Percentiles rank a stretch among this genome's conserved stretches.
Evolutionary conservation across 2,113 vertebrate genomes (phyloP).

Genomic region (Plectropomus leopardus): DNA sequence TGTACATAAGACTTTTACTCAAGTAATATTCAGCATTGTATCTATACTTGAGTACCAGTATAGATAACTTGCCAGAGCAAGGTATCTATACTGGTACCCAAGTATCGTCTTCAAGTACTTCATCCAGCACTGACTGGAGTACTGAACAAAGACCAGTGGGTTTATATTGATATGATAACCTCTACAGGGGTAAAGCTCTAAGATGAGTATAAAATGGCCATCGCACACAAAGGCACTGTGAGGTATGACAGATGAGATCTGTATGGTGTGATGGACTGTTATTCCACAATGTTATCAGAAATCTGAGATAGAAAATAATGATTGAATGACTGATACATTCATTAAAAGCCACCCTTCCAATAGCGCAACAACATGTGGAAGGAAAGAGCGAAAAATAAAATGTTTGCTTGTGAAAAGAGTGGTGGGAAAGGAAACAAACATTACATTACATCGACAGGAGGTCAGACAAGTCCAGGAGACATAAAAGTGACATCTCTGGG

Average conservation of each 20-base stretch:
- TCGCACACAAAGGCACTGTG: not conserved
- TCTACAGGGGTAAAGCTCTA: not conserved
- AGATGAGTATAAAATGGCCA: not conserved
- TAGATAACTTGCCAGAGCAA: too few species aligned
- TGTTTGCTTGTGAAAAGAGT: conserved; percentile 17
- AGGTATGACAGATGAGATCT: not conserved
- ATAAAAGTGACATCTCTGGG: conserved; percentile 32
- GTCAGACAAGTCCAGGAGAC: conserved; percentile 15
- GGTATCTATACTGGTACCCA: too few species aligned
- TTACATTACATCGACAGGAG: conserved; percentile 33
- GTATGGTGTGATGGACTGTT: not conserved
- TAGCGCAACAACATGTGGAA: not conserved
- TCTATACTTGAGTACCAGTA: too few species aligned
- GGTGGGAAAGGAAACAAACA: conserved; percentile 35
- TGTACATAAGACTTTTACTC: too few species aligned
- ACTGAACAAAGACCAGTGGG: not conserved
- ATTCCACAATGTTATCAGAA: not conserved
- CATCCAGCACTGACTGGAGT: too few species aligned
- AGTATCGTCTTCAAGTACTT: too few species aligned
- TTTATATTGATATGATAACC: conserved; percentile 11
- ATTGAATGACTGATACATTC: not conserved
- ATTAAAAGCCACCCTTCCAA: not conserved
- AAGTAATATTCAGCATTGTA: too few species aligned
- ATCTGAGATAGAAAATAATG: not conserved
- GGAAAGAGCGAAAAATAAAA: not conserved